A percentile compares a stretch with the other conserved stretches of the same genome.
Evolutionary conservation across 64 coral and sea anemone genomes (phyloP).

Genomic region (Porites lutea): DNA sequence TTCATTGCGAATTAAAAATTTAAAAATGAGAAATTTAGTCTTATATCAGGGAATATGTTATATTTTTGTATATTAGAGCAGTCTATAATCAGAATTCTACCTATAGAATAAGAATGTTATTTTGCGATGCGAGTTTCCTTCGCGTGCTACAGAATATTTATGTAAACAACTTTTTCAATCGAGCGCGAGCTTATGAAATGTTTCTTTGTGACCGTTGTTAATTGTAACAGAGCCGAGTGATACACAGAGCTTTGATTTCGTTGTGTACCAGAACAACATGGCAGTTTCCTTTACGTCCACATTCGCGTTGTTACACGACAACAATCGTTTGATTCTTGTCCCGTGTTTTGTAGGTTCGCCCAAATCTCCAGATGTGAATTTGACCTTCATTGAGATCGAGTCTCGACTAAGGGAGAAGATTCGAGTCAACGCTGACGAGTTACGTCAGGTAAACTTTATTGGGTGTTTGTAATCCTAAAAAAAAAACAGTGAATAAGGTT

Average conservation of each 20-base stretch:
- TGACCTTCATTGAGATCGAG: constrained; percentile 91
- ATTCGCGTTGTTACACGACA: background rate
- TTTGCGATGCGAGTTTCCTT: background rate
- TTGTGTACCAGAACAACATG: background rate
- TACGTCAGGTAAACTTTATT: constrained; percentile 69
- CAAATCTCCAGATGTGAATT: constrained; percentile 69
- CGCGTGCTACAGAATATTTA: background rate
- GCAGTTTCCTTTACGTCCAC: background rate
- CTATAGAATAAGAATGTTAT: background rate
- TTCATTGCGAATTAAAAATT: background rate
- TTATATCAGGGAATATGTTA: too few species aligned
- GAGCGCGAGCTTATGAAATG: background rate
- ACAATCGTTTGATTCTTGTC: background rate
- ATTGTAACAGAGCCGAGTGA: too few species aligned
- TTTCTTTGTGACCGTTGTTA: background rate
- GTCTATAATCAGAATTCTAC: background rate
- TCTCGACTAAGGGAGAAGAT: constrained; percentile 88
- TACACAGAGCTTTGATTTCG: background rate
- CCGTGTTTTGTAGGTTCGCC: constrained; percentile 55
- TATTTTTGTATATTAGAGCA: background rate
- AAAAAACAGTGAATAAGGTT: background rate
- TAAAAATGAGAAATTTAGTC: too few species aligned
- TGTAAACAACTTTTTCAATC: background rate
- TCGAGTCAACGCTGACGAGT: constrained; percentile 85
- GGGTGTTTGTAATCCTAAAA: background rate